These are phyloP conservation scores for Apantesis nais DNA, from an alignment of 2,888 invertebrate species.

Conservation along the genomic window DNA sequence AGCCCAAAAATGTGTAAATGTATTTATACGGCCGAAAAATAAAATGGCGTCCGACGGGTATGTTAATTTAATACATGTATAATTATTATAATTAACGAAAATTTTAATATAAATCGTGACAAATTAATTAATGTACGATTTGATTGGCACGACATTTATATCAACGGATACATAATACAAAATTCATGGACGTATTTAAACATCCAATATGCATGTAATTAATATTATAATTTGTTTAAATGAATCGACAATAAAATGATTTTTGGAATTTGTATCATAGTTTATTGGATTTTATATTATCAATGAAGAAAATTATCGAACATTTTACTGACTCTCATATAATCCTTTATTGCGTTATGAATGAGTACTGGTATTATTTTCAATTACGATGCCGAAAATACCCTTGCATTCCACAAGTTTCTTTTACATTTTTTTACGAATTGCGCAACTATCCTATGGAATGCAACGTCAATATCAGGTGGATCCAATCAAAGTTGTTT, in stretches of 20 bases:
- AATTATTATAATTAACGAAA: constrained; percentile 39
- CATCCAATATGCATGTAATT: constrained; percentile 34
- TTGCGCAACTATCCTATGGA: background rate
- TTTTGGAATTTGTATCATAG: background rate
- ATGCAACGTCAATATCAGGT: background rate
- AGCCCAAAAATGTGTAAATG: background rate
- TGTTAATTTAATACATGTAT: constrained; percentile 38
- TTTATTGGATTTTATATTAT: background rate
- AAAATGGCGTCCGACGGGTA: constrained; percentile 15
- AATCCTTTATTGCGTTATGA: background rate
- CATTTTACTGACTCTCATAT: too few relatives aligned
- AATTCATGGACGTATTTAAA: constrained; percentile 37
- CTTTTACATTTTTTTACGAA: background rate
- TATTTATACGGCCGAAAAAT: constrained; percentile 1
- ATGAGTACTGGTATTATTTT: too few relatives aligned
- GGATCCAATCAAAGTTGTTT: background rate
- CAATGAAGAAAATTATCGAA: background rate
- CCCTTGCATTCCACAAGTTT: background rate
- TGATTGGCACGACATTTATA: constrained; percentile 53
- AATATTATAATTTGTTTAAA: constrained; percentile 33
- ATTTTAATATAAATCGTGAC: constrained; percentile 54
- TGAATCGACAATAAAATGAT: background rate
- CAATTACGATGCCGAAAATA: background rate
- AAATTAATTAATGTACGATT: constrained; percentile 58
- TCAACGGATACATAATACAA: constrained; percentile 26